A percentile compares a stretch with the other conserved stretches of the same genome.
phyloP scores from a whole-genome alignment of 1,140 invertebrate species.

The Lucilia cuprina region DNA sequence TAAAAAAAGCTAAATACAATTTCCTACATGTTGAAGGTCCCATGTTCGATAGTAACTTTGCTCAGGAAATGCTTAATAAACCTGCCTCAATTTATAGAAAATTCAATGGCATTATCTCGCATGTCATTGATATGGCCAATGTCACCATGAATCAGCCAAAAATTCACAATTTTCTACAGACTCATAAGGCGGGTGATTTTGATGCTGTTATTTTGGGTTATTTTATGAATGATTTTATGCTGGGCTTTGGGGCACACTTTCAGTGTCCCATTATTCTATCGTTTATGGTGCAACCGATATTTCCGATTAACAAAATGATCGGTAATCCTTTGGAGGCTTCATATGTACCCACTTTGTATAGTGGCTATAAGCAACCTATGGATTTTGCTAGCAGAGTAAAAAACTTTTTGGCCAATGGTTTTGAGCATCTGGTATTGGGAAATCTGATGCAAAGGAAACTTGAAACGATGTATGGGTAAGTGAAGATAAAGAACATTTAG shows the following conservation, averaged over 20 bases:
- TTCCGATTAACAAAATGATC: conserved; percentile 14
- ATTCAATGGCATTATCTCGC: conserved; percentile 45
- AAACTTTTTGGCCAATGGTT: neutral
- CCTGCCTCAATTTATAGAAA: neutral
- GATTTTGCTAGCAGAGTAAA: neutral
- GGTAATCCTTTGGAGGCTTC: conserved; percentile 36
- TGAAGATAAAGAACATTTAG: too few relatives aligned
- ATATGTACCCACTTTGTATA: conserved; percentile 37
- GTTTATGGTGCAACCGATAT: conserved; percentile 13
- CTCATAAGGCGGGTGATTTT: conserved; percentile 38
- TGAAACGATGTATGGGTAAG: neutral
- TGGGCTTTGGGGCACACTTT: conserved; percentile 40
- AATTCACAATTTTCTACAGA: conserved; percentile 10
- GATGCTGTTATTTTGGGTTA: conserved; percentile 40
- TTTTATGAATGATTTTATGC: conserved; percentile 36
- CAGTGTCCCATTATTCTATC: conserved; percentile 38
- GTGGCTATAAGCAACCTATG: conserved; percentile 27
- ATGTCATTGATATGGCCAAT: conserved; percentile 20
- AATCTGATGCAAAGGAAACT: neutral
- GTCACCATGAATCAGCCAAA: conserved; percentile 26
- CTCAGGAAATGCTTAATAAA: conserved; percentile 5
- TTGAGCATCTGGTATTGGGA: neutral
- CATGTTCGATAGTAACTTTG: neutral
- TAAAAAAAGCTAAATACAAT: conserved; percentile 27
- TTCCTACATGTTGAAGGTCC: conserved; percentile 11